These are phyloP conservation scores for Drosophila putrida DNA, from an alignment of 2,888 invertebrate genomes.

Conservation along the genomic window DNA sequence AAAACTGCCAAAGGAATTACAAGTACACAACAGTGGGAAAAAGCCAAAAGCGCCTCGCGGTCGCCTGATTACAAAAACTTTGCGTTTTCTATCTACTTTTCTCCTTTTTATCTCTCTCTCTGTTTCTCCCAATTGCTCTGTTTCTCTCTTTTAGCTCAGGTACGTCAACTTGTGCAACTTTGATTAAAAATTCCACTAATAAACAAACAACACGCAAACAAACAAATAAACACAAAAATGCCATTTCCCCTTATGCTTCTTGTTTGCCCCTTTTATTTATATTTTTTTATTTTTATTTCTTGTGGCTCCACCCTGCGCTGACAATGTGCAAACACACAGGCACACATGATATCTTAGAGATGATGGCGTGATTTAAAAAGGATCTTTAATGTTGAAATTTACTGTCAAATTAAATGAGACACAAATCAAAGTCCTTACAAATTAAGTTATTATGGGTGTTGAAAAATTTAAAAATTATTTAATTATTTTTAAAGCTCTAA, in stretches of 20 bases:
- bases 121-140: background rate
- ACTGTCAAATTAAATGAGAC: background rate
- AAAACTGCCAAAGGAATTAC: constrained; percentile 80
- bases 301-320: constrained; percentile 48
- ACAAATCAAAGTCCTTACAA: background rate
- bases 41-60: constrained; percentile 63
- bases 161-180: constrained; percentile 72
- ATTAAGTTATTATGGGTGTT: too few species aligned
- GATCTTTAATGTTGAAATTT: background rate
- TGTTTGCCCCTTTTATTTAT: constrained; percentile 1
- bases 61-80: constrained; percentile 77
- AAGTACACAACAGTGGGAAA: constrained; percentile 53
- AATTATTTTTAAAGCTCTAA: too few species aligned
- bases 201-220: constrained; percentile 68
- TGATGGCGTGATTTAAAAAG: constrained; percentile 7
- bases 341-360: constrained; percentile 19
- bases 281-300: background rate
- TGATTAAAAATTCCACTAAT: constrained; percentile 82
- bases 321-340: constrained; percentile 40
- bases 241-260: constrained; percentile 28
- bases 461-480: too few species aligned
- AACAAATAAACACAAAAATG: constrained; percentile 60
- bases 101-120: background rate
- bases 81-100: constrained; percentile 22
- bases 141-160: constrained; percentile 45